These are phyloP conservation scores for Irena cyanogastra DNA, from an alignment of 2,113 vertebrate genomes.

Conservation along the genomic window DNA sequence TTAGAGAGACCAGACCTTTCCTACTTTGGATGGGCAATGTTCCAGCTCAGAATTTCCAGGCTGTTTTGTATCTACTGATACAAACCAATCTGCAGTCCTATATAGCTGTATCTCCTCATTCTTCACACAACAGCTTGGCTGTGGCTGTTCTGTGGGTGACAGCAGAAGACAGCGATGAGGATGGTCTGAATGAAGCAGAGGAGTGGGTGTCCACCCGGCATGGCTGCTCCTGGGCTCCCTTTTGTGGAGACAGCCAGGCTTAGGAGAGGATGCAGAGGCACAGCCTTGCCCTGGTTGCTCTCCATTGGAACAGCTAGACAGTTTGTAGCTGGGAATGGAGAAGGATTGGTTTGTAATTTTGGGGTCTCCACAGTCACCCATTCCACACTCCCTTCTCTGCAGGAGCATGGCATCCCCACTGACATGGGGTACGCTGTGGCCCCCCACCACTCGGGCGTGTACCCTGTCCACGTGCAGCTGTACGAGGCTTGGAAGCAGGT, in stretches of 20 bases:
- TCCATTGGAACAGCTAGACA: neutral
- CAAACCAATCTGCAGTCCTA: neutral
- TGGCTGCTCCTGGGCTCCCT: neutral
- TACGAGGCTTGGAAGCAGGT: conserved; percentile 98
- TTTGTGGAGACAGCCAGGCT: neutral
- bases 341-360: neutral
- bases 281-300: neutral
- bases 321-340: neutral
- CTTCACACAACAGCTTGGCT: neutral
- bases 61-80: neutral
- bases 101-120: neutral
- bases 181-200: neutral
- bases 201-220: neutral
- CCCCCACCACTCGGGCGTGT: conserved; percentile 95
- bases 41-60: neutral
- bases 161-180: neutral
- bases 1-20: neutral
- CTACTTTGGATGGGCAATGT: neutral
- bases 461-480: conserved; percentile 91
- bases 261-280: neutral
- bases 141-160: neutral
- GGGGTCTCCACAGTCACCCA: neutral
- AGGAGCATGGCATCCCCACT: conserved; percentile 96
- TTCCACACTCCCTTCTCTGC: neutral
- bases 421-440: conserved; percentile 97